These are phyloP conservation scores for Bothrops jararaca DNA, from an alignment of 2,113 vertebrate species.

Conservation along the genomic window DNA sequence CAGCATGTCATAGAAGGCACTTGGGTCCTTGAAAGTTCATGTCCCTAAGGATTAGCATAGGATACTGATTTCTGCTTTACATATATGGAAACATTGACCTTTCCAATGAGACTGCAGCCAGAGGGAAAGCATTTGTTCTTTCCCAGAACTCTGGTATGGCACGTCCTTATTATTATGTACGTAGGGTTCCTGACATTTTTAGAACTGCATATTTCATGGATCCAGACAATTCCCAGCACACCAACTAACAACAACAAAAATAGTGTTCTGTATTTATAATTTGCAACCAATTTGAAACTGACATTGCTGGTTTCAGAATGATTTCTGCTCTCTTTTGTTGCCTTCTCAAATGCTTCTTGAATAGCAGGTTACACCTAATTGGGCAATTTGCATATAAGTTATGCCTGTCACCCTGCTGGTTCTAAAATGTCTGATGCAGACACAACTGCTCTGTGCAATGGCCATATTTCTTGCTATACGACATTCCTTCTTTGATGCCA, in stretches of 20 bases:
- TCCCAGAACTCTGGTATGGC: slow-evolving; percentile 21
- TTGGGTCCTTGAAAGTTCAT: slow-evolving; percentile 39
- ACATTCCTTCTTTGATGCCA: slow-evolving; percentile 14
- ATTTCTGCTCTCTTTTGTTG: slow-evolving; percentile 53
- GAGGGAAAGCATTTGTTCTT: slow-evolving; percentile 34
- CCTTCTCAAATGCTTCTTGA: slow-evolving; percentile 50
- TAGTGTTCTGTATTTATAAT: slow-evolving; percentile 55
- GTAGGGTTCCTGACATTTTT: slow-evolving; percentile 31
- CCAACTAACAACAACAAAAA: slow-evolving; percentile 49
- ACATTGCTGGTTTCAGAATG: slow-evolving; percentile 31
- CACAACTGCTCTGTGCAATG: not conserved
- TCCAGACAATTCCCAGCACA: slow-evolving; percentile 52
- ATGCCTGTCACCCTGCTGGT: slow-evolving; percentile 39
- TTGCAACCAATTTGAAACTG: slow-evolving; percentile 55
- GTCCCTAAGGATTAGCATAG: fast-evolving
- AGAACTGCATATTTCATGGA: slow-evolving; percentile 23
- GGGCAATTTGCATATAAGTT: slow-evolving; percentile 57
- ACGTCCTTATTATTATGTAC: slow-evolving; percentile 14
- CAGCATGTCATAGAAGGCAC: not conserved
- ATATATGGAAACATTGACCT: slow-evolving; percentile 35
- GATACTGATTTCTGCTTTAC: slow-evolving; percentile 41
- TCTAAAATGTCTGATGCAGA: slow-evolving; percentile 43
- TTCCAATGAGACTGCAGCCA: not conserved
- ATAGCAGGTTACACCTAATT: slow-evolving; percentile 45
- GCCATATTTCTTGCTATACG: slow-evolving; percentile 11